Percentiles rank a stretch among this genome's conserved stretches.
Conservation (phyloP, 2,113 vertebrate genomes). For the cattle (Bos taurus) region DNA sequence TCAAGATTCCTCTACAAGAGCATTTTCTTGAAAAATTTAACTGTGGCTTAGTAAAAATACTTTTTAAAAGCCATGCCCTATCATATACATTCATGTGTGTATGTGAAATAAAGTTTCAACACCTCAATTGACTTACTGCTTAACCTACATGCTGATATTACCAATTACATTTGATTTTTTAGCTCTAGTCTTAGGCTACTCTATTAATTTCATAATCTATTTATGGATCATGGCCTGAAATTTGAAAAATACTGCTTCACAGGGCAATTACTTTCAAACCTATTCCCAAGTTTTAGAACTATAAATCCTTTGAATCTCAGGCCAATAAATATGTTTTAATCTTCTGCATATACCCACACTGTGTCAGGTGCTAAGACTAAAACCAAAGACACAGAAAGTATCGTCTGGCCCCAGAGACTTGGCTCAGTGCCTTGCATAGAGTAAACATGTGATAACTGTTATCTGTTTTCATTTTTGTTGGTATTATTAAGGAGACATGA, state of each 20-base stretch:
- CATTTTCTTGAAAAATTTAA: background rate
- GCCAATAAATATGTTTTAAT: background rate
- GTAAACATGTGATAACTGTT: background rate
- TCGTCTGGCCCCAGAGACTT: background rate
- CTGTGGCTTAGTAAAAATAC: background rate
- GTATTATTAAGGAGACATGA: background rate
- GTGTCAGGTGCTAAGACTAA: background rate
- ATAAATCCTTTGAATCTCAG: background rate
- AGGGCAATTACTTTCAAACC: background rate
- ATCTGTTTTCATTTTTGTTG: background rate
- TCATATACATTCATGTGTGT: background rate
- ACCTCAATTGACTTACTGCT: background rate
- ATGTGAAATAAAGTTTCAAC: background rate
- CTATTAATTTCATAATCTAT: background rate
- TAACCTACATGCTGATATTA: background rate
- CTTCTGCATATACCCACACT: background rate
- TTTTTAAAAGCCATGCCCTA: background rate
- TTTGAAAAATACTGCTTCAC: background rate
- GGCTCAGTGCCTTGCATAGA: fast-evolving
- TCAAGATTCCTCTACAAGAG: background rate
- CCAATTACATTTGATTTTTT: background rate
- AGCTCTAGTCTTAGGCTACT: background rate
- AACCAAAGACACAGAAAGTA: background rate
- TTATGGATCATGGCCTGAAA: background rate
- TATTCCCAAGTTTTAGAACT: background rate